phyloP scores from a whole-genome alignment of 2,888 invertebrate species.

The Uloborus plumipes region DNA sequence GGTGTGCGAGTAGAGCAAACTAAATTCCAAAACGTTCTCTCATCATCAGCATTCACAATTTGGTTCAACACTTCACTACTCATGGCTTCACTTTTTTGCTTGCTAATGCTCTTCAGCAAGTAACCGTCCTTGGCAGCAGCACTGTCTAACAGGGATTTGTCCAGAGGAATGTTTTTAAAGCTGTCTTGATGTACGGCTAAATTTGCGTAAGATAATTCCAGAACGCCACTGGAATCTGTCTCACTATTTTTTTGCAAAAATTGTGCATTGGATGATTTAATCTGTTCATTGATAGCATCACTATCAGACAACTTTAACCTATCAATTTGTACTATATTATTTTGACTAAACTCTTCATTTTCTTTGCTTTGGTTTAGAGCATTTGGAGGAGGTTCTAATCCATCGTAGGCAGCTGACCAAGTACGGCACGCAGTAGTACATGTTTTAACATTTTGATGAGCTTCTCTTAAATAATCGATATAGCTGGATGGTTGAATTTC shows the following conservation, averaged over 20 bases:
- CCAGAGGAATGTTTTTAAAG: conserved; percentile 29
- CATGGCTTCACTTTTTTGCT: conserved; percentile 21
- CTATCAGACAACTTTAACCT: conserved; percentile 9
- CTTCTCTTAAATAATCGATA: conserved; percentile 83
- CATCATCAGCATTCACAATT: conserved; percentile 54
- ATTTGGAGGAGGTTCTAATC: conserved; percentile 73
- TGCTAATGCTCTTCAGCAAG: conserved; percentile 23
- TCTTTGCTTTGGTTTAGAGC: conserved; percentile 66
- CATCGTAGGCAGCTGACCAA: conserved; percentile 87
- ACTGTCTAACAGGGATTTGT: background rate
- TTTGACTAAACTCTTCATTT: conserved; percentile 18
- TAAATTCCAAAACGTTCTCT: conserved; percentile 59
- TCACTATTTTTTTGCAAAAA: conserved; percentile 15
- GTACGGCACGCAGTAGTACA: conserved; percentile 81
- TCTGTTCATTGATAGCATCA: conserved; percentile 10
- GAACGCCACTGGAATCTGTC: conserved; percentile 11
- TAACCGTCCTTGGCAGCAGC: conserved; percentile 6
- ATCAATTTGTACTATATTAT: conserved; percentile 1
- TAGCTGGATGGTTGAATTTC: conserved; percentile 67
- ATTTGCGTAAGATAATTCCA: conserved; percentile 46
- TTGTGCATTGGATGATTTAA: background rate
- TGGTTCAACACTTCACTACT: conserved; percentile 53
- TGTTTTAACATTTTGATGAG: conserved; percentile 82
- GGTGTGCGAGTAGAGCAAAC: conserved; percentile 54
- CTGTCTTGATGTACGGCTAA: conserved; percentile 50